These are phyloP conservation scores for Colossoma macropomum DNA, from an alignment of 2,113 vertebrate species.

Conservation along the genomic window DNA sequence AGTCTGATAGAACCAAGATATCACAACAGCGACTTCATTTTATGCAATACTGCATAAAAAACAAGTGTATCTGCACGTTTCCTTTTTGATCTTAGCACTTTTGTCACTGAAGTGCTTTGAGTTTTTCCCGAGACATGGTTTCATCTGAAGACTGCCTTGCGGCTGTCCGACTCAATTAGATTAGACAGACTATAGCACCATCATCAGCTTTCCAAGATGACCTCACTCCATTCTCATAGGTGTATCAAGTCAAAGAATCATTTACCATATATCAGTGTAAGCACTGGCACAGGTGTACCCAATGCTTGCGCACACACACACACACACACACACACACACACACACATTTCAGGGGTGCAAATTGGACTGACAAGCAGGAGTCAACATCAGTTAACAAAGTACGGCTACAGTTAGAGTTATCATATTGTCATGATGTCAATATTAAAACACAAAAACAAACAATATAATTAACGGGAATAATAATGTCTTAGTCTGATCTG, in stretches of 20 bases:
- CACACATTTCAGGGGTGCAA: no score
- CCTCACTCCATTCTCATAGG: conserved; percentile 13
- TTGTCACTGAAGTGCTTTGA: not conserved
- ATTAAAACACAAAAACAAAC: no score
- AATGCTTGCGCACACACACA: no score
- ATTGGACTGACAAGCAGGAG: not conserved
- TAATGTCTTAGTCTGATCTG: no score
- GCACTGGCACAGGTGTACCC: not conserved
- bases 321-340: not conserved
- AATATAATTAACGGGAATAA: no score
- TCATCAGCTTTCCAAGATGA: conserved; percentile 22
- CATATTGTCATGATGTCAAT: no score
- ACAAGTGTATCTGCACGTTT: not conserved
- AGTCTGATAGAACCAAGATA: not conserved
- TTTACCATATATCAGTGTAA: conserved; percentile 18
- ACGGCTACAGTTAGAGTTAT: no score
- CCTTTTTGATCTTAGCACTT: not conserved
- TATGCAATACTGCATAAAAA: not conserved
- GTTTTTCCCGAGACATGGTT: not conserved
- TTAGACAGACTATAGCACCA: not conserved
- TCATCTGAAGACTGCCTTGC: not conserved
- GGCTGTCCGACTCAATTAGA: not conserved
- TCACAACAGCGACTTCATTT: not conserved
- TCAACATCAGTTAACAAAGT: not conserved
- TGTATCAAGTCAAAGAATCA: conserved; percentile 39